Evolutionary conservation across 2,797 vertebrate genomes (phyloP).

Genomic region (Falco concolor): DNA sequence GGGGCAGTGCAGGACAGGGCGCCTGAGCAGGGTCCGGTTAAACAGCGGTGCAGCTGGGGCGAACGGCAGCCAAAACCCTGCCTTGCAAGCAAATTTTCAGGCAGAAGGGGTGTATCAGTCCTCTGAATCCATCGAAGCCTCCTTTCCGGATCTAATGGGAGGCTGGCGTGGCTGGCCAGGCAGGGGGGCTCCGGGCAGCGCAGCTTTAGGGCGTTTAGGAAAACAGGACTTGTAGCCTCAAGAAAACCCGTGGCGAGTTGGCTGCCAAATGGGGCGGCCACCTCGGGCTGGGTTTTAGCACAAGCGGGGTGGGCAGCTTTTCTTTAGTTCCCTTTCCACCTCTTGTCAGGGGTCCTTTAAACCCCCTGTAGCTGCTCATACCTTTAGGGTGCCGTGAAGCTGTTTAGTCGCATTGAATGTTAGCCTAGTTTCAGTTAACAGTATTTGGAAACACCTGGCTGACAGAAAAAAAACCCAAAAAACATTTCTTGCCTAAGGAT

Average conservation of each 20-base stretch:
- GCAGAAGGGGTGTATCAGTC: not conserved
- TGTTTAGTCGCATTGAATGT: not conserved
- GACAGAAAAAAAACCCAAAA: not conserved
- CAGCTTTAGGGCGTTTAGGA: not conserved
- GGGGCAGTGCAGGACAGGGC: slow-evolving; percentile 3
- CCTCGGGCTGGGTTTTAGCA: not conserved
- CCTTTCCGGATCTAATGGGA: not conserved
- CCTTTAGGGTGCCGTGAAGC: not conserved
- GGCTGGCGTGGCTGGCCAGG: not conserved
- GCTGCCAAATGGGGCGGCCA: not conserved
- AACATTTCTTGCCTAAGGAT: not conserved
- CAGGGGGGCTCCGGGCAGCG: not conserved
- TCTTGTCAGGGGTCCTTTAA: not conserved
- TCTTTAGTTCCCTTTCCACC: not conserved
- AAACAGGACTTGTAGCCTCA: not conserved
- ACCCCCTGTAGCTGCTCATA: not conserved
- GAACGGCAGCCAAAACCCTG: not conserved
- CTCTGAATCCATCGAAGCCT: not conserved
- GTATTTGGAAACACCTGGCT: slow-evolving; percentile 14
- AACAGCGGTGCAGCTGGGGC: not conserved
- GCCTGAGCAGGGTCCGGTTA: not conserved
- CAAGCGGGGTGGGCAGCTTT: not conserved
- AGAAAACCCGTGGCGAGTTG: not conserved
- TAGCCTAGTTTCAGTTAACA: slow-evolving; percentile 26
- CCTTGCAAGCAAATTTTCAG: not conserved